phyloP scores from a whole-genome alignment of 1,140 invertebrate genomes.

The Luehdorfia chinensis region DNA sequence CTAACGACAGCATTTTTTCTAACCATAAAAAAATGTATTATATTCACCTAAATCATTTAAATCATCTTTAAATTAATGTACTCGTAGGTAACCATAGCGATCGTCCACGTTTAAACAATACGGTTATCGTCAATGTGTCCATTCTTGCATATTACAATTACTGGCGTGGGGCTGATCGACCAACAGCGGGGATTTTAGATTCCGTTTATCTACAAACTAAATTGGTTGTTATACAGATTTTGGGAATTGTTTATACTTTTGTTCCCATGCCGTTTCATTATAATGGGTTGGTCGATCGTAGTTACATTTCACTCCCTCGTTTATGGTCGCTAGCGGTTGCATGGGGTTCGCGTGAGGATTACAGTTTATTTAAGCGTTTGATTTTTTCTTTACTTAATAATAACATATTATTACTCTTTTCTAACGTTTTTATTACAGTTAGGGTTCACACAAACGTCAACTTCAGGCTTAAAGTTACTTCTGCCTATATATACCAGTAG shows the following conservation, averaged over 20 bases:
- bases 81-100: too few relatives aligned
- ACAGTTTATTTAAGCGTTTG: slow-evolving; percentile 22
- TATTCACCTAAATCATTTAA: too few relatives aligned
- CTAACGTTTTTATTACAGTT: slow-evolving; percentile 13
- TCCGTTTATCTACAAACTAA: slow-evolving; percentile 47
- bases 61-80: too few relatives aligned
- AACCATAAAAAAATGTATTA: too few relatives aligned
- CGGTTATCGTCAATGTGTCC: slow-evolving; percentile 46
- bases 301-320: slow-evolving; percentile 31
- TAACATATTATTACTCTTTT: slow-evolving; percentile 11
- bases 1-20: too few relatives aligned
- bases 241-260: slow-evolving; percentile 53
- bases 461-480: too few relatives aligned
- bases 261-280: slow-evolving; percentile 54
- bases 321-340: slow-evolving; percentile 18
- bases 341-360: slow-evolving; percentile 25
- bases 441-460: slow-evolving; percentile 6
- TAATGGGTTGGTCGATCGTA: slow-evolving; percentile 23
- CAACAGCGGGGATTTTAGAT: slow-evolving; percentile 47
- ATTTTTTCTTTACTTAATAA: slow-evolving; percentile 18
- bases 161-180: slow-evolving; percentile 34
- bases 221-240: slow-evolving; percentile 53
- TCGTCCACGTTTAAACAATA: too few relatives aligned
- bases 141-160: slow-evolving; percentile 49
- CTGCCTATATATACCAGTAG: too few relatives aligned